Evolutionary conservation across 2,888 invertebrate genomes (phyloP).

Genomic region (Vandiemenella viatica): DNA sequence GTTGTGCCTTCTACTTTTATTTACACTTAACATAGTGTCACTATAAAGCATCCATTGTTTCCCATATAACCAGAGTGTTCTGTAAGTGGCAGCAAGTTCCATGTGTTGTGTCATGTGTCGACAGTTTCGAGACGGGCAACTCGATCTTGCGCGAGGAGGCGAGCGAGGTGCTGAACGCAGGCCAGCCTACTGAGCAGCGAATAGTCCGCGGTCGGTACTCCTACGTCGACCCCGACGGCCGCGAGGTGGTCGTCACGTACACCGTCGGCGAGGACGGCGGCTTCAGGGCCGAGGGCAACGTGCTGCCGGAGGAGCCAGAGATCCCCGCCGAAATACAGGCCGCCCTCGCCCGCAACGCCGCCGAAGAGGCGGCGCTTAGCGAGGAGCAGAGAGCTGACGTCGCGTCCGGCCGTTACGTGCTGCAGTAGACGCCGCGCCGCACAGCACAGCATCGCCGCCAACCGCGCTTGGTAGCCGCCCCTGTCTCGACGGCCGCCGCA

Average conservation of each 20-base stretch:
- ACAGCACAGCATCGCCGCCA: not conserved
- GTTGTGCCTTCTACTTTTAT: no score
- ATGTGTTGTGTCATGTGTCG: no score
- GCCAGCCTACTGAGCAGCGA: conserved; percentile 8
- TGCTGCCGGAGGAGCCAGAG: conserved; percentile 12
- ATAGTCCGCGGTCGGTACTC: conserved; percentile 14
- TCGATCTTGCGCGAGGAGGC: conserved; percentile 13
- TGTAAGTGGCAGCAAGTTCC: no score
- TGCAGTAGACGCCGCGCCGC: conserved; percentile 2
- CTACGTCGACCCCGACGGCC: conserved; percentile 15
- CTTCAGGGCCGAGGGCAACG: conserved; percentile 11
- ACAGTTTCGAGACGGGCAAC: conserved; percentile 17
- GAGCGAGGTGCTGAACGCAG: conserved; percentile 10
- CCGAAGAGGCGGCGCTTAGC: conserved; percentile 13
- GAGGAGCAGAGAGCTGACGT: conserved; percentile 11
- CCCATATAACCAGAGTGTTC: no score
- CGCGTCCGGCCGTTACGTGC: conserved; percentile 12
- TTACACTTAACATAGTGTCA: no score
- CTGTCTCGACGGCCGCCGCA: no score
- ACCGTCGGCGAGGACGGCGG: conserved; percentile 12
- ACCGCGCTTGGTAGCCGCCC: not conserved
- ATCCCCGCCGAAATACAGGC: conserved; percentile 13
- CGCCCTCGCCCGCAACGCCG: conserved; percentile 16
- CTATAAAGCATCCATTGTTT: no score
- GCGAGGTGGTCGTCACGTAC: conserved; percentile 7